A percentile compares a stretch with the other conserved stretches of the same genome.
phyloP scores from a whole-genome alignment of 2,888 invertebrate species.

The Dryadula phaetusa region DNA sequence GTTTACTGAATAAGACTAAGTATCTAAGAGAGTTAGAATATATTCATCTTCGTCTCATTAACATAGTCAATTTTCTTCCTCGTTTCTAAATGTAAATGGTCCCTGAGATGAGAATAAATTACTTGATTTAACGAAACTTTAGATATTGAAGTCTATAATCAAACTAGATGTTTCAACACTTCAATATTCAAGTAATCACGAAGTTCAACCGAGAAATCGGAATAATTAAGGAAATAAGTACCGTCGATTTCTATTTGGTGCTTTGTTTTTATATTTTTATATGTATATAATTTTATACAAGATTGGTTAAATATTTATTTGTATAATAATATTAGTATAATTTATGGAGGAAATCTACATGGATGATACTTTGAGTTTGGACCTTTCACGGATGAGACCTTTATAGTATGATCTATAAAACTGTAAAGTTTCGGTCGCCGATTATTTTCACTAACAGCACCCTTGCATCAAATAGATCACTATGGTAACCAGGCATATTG shows the following conservation, averaged over 20 bases:
- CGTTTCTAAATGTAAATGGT: constrained; percentile 40
- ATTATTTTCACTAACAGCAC: constrained; percentile 1
- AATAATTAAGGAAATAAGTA: no score
- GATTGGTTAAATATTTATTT: no score
- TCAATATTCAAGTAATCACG: neutral
- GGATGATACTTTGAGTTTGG: no score
- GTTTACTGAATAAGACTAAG: neutral
- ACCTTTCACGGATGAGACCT: no score
- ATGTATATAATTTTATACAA: no score
- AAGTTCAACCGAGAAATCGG: neutral
- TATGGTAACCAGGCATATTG: neutral
- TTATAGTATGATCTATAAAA: neutral
- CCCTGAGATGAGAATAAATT: constrained; percentile 37
- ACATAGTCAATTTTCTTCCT: constrained; percentile 40
- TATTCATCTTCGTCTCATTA: constrained; percentile 42
- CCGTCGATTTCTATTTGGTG: no score
- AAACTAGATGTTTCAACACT: constrained; percentile 10
- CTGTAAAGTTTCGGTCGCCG: neutral
- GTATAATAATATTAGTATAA: no score
- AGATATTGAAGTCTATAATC: constrained; percentile 27
- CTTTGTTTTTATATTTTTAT: no score
- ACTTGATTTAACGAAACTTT: constrained; percentile 30
- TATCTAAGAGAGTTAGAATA: constrained; percentile 24
- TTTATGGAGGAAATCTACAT: no score
- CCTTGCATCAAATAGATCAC: neutral